A percentile compares a stretch with the other conserved stretches of the same genome.
phyloP scores from a whole-genome alignment of 2,888 invertebrate genomes.

The Scaeva pyrastri region DNA sequence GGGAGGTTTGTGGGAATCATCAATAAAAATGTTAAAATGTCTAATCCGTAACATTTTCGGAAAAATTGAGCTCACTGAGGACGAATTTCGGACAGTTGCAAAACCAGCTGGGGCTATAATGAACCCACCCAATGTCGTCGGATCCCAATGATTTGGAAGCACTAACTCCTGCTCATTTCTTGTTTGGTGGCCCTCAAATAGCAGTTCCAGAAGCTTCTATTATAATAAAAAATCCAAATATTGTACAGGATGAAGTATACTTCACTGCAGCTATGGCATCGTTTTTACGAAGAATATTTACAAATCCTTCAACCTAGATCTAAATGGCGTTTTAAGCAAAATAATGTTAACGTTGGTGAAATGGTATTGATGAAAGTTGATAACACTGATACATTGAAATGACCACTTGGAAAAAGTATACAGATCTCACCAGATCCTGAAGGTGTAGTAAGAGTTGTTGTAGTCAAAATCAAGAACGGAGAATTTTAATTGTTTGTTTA shows the following conservation, averaged over 20 bases:
- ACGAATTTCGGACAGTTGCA: slow-evolving; percentile 8
- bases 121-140: slow-evolving; percentile 23
- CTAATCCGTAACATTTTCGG: not conserved
- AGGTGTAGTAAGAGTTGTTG: slow-evolving; percentile 6
- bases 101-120: slow-evolving; percentile 28
- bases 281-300: slow-evolving; percentile 15
- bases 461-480: too few relatives aligned
- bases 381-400: slow-evolving; percentile 1
- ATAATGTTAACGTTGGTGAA: not conserved
- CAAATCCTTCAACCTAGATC: slow-evolving; percentile 22
- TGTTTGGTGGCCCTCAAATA: slow-evolving; percentile 9
- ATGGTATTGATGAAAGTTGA: slow-evolving; percentile 4
- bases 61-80: slow-evolving; percentile 6
- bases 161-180: slow-evolving; percentile 21
- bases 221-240: not conserved
- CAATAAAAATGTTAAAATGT: slow-evolving; percentile 15
- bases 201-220: slow-evolving; percentile 1
- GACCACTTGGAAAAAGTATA: slow-evolving; percentile 7
- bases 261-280: slow-evolving; percentile 4
- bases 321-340: slow-evolving; percentile 7
- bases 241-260: slow-evolving; percentile 17
- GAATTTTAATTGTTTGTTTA: too few relatives aligned
- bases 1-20: slow-evolving; percentile 24
- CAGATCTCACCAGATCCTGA: slow-evolving; percentile 5
- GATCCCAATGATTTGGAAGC: slow-evolving; percentile 24